These are phyloP conservation scores for Leptatherina wallacei DNA, from an alignment of 2,797 vertebrate genomes.

Conservation along the genomic window DNA sequence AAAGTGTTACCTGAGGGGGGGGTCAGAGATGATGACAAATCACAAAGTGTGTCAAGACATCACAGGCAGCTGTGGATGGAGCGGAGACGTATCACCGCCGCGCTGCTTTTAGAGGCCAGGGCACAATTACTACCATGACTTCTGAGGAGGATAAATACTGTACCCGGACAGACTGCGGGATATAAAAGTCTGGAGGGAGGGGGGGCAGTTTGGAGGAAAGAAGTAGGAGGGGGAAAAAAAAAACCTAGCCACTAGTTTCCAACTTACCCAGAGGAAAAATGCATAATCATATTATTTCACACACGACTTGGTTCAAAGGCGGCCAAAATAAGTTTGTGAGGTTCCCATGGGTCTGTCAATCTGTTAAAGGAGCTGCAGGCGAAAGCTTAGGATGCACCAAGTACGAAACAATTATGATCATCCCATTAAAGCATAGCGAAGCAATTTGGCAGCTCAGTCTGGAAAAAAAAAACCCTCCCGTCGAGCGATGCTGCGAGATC, in stretches of 20 bases:
- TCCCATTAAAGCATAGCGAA: conserved; percentile 81
- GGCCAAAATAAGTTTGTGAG: conserved; percentile 80
- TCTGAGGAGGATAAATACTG: conserved; percentile 76
- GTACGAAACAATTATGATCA: conserved; percentile 82
- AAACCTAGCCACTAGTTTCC: conserved; percentile 66
- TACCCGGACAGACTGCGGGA: conserved; percentile 65
- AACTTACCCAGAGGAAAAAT: conserved; percentile 80
- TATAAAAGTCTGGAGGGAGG: conserved; percentile 44
- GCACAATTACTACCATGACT: conserved; percentile 77
- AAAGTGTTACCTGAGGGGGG: conserved; percentile 77
- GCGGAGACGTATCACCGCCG: conserved; percentile 52
- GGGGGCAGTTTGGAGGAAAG: conserved; percentile 47
- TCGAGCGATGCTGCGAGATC: conserved; percentile 61
- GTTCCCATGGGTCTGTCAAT: conserved; percentile 83
- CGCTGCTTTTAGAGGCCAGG: conserved; percentile 60
- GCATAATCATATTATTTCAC: conserved; percentile 84
- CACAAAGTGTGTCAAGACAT: conserved; percentile 78
- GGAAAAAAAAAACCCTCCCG: conserved; percentile 36
- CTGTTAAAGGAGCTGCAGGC: conserved; percentile 79
- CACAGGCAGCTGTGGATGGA: conserved; percentile 71
- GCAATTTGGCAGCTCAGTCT: conserved; percentile 76
- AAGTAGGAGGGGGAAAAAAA: background rate
- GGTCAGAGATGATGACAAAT: conserved; percentile 78
- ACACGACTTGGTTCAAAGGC: conserved; percentile 82
- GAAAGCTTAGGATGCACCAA: conserved; percentile 76